phyloP scores from a whole-genome alignment of 1,140 invertebrate genomes.

The Cydia amplana region DNA sequence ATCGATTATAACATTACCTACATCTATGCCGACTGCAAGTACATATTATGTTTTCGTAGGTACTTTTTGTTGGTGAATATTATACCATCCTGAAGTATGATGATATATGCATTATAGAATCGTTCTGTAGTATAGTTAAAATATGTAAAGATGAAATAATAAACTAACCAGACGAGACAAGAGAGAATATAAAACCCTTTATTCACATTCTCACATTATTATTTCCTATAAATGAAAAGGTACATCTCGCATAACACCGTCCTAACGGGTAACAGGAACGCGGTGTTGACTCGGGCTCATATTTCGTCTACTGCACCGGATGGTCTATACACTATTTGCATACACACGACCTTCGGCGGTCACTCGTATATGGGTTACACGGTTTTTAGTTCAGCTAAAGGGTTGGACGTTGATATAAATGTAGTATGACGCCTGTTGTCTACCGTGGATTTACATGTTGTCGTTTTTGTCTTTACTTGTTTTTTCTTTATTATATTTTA shows the following conservation, averaged over 20 bases:
- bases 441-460: background rate
- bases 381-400: slow-evolving; percentile 11
- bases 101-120: background rate
- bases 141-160: background rate
- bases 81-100: background rate
- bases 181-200: background rate
- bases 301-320: slow-evolving; percentile 49
- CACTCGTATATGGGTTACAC: slow-evolving; percentile 23
- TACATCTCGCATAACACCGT: slow-evolving; percentile 38
- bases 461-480: background rate
- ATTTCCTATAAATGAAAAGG: background rate
- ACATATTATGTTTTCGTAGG: no score
- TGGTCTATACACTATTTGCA: slow-evolving; percentile 44
- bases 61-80: no score
- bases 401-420: background rate
- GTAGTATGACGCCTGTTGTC: background rate
- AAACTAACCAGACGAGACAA: no score
- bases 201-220: background rate
- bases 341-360: slow-evolving; percentile 39
- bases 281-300: slow-evolving; percentile 38
- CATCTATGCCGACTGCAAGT: background rate
- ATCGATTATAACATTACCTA: background rate
- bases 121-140: background rate
- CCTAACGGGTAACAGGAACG: slow-evolving; percentile 41
- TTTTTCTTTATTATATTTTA: no score